Conservation (phyloP, 2,113 vertebrate genomes). For the Centrocercus urophasianus region DNA sequence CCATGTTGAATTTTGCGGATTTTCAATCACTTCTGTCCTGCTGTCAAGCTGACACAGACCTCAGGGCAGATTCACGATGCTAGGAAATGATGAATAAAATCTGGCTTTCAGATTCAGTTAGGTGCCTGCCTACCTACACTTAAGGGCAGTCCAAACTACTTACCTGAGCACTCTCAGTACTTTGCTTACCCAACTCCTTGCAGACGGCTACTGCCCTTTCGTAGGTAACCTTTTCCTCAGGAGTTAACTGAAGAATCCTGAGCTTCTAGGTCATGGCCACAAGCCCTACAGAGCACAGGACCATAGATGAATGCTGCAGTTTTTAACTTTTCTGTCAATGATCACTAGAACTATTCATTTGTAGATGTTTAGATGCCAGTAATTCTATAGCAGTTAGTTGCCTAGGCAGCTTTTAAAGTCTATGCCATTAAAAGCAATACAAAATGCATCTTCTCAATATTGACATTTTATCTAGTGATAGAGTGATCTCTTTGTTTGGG, state of each 20-base stretch:
- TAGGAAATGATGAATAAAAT: neutral
- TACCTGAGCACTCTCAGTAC: neutral
- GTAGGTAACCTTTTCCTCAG: neutral
- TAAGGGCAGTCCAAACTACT: neutral
- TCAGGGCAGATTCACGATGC: neutral
- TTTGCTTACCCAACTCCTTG: neutral
- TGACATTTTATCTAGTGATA: neutral
- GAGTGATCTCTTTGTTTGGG: neutral
- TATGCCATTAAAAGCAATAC: neutral
- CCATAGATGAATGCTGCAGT: neutral
- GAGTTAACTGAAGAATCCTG: neutral
- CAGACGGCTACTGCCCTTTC: no score
- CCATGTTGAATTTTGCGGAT: neutral
- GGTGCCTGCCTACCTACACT: neutral
- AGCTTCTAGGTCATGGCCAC: neutral
- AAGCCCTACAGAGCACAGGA: neutral
- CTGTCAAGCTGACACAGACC: neutral
- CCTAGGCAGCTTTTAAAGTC: neutral
- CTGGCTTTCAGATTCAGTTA: neutral
- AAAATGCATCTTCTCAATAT: neutral
- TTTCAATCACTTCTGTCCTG: neutral
- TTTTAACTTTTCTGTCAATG: neutral
- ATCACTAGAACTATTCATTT: neutral
- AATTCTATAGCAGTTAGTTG: neutral
- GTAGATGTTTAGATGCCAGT: neutral